phyloP scores from a whole-genome alignment of 2,888 invertebrate genomes.

The Tenthredo livida region DNA sequence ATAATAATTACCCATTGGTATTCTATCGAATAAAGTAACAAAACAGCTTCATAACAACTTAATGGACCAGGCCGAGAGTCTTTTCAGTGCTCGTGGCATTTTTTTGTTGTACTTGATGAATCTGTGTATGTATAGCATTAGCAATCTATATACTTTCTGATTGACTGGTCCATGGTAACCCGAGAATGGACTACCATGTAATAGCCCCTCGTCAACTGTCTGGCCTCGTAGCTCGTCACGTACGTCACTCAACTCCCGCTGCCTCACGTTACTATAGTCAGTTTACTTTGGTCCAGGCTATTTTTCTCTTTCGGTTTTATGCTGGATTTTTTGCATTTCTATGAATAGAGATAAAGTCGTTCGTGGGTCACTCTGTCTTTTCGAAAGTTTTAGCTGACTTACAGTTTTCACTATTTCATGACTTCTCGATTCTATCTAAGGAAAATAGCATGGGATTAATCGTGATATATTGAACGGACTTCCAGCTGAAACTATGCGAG shows the following conservation, averaged over 20 bases:
- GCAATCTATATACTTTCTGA: slow-evolving; percentile 14
- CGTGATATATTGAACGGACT: neutral
- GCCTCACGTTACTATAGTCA: slow-evolving; percentile 68
- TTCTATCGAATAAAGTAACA: neutral
- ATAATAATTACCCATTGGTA: neutral
- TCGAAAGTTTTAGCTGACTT: neutral
- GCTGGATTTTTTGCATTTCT: neutral
- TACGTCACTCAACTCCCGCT: slow-evolving; percentile 66
- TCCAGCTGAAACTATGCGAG: slow-evolving; percentile 19
- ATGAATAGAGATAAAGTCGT: neutral
- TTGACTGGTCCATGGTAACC: slow-evolving; percentile 56
- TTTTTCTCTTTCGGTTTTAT: neutral
- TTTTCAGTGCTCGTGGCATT: neutral
- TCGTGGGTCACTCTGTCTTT: neutral
- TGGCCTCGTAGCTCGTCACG: slow-evolving; percentile 64
- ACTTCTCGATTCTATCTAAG: slow-evolving; percentile 49
- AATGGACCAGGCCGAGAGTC: neutral
- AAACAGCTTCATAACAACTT: neutral
- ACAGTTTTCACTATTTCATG: neutral
- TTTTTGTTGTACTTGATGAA: neutral
- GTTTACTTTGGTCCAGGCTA: slow-evolving; percentile 66
- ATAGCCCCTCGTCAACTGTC: slow-evolving; percentile 57
- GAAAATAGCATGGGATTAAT: slow-evolving; percentile 67
- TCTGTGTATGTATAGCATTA: neutral
- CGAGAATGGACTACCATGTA: slow-evolving; percentile 12